phyloP scores from a whole-genome alignment of 2,113 vertebrate genomes.

The Dasyornis broadbenti region DNA sequence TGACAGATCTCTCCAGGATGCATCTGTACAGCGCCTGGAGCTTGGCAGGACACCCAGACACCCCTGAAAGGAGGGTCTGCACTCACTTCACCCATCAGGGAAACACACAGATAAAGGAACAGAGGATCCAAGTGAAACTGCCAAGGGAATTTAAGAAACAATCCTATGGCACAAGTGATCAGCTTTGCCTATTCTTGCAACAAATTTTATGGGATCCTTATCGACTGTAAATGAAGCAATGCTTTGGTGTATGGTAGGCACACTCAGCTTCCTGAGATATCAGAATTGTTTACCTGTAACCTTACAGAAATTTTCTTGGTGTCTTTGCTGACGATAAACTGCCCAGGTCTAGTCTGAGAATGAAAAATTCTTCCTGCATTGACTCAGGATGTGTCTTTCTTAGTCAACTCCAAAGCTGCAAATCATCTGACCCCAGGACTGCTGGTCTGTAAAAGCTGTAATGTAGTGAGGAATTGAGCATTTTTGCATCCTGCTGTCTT shows the following conservation, averaged over 20 bases:
- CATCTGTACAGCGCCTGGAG: neutral
- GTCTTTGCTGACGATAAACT: neutral
- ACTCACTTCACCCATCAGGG: neutral
- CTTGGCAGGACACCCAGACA: neutral
- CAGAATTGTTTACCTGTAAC: neutral
- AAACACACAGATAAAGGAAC: neutral
- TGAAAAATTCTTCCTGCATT: neutral
- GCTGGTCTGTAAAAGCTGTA: neutral
- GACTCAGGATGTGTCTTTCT: neutral
- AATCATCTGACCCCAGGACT: neutral
- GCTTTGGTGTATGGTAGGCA: neutral
- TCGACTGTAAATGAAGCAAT: neutral
- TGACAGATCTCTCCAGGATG: neutral
- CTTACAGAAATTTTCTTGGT: neutral
- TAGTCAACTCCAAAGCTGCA: neutral
- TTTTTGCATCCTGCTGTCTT: neutral
- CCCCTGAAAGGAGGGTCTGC: neutral
- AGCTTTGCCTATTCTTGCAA: neutral
- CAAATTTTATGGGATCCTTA: neutral
- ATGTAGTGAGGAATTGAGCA: neutral
- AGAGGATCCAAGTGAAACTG: neutral
- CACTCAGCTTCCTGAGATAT: neutral
- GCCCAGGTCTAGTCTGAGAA: neutral
- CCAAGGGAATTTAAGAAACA: neutral
- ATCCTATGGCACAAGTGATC: neutral